Evolutionary conservation across 1,140 invertebrate genomes (phyloP), one percentile per base, ranked within the genome.

Genomic region (Aphaenogaster rudis): DNA sequence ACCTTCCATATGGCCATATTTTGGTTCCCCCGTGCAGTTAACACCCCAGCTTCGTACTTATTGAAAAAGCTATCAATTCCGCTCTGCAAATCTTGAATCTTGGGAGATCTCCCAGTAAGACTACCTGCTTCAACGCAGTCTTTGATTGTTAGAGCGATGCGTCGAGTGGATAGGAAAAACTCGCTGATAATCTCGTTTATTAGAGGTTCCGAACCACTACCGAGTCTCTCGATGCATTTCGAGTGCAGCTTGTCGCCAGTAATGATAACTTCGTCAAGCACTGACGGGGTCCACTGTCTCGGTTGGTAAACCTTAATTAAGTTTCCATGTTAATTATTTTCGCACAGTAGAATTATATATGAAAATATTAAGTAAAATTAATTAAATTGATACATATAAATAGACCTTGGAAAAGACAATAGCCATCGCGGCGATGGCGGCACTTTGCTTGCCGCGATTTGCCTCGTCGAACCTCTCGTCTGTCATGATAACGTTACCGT

Each of bases 111-210:
- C 5, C 90, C 88, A 0, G 13, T 76, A 4, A 95, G 1, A 48
- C 89, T 91, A 0, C 95, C 95, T 21, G 91, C 90, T 67, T 94
- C 48, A 6, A 94, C 91, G n/a, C 95, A 95, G 50, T 95, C 95
- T 6, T 90, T 91, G 6, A 95, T 81, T 0, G 80, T 92, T 13
- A 95, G 69, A 71, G 91, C 86, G 17, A 95, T 93, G 21, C 92
- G 90, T 6, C 94, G 91, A 63, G 91, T 92, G 0, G 94, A 92
- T 1, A 95, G 63, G 57, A 94, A 94, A 42, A 95, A 94, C 72
- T 95, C 94, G 6, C 74, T 93, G 2, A 94, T 91, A 28, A 95
- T 92, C 39, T 94, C 92, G 50, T 93, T 93, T 7, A 91, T 84
- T 21, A 88, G 79, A 0, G 88, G 91, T 13, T n/a, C 28, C 0